Base-by-base conservation (phyloP, 2,113 vertebrate genomes). In the Anolis sagrei region DNA sequence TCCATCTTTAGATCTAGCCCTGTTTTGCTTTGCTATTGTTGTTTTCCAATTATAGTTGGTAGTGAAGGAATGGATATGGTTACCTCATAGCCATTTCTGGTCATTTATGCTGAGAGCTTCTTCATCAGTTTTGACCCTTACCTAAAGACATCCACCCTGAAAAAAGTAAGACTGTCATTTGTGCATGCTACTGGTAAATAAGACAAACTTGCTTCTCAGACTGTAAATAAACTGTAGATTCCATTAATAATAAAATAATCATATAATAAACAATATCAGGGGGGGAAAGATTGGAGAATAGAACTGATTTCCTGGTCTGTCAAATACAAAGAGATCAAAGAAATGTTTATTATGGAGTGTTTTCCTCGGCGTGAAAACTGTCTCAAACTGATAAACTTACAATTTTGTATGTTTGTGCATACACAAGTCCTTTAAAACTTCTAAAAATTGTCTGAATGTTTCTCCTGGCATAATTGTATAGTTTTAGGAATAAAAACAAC, bases 281-380 rank as follows among this genome's bases (percentile, higher is more conserved):
- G 6, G 5, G 87, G 6, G 11, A 84, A 32, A 88, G 44, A 64
- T 64, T 78, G 27, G 27, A 72, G 61, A 39, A 48, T 51, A 74
- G 39, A 82, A 49, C 48, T 68, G 49, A 90, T 90, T 87, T 90
- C 62, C 83, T 48, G 87, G 72, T 66, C 68, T 87, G 23, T 77
- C 78, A 89, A 70, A 72, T 18, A 87, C 39, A 80, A 25, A 51
- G 36, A 85, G 70, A 64, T 88, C 85, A 84, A 81, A 86, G 1
- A 89, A 93, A 87, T 44, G 2, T 84, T 92, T 85, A 18, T 27
- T 68, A 29, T 66, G n/a, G 19, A 76, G n/a, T 23, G 29, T 51
- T 82, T 58, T 8, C 2, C 83, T 79, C 7, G 54, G 87, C 51
- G 68, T 83, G 62, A 70, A 89, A 89, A 86, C 10, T 25, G 18